phyloP scores from a whole-genome alignment of 2,888 invertebrate species.

The Ametastegia equiseti region DNA sequence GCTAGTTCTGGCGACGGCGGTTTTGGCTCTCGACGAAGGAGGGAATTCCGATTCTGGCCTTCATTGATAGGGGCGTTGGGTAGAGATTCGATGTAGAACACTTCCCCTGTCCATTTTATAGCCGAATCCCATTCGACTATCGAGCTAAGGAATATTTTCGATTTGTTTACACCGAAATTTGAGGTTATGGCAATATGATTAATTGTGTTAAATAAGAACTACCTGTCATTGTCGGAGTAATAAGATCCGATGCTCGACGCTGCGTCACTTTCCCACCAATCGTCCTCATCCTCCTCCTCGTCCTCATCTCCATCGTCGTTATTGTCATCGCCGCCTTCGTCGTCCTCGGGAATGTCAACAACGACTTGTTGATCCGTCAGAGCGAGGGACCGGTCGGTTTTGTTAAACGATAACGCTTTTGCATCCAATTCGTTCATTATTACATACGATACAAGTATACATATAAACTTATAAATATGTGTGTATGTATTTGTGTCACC shows the following conservation, averaged over 20 bases:
- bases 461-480: too few relatives aligned
- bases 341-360: constrained; percentile 5
- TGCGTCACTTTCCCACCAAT: constrained; percentile 74
- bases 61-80: constrained; percentile 56
- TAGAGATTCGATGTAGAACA: constrained; percentile 71
- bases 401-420: constrained; percentile 55
- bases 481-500: too few relatives aligned
- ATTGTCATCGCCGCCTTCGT: constrained; percentile 42
- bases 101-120: constrained; percentile 67
- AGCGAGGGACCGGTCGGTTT: constrained; percentile 50
- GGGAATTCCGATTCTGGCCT: constrained; percentile 51
- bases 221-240: constrained; percentile 72
- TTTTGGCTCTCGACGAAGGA: constrained; percentile 52
- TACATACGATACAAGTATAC: too few relatives aligned
- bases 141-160: constrained; percentile 60
- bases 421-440: constrained; percentile 58
- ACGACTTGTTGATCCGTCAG: constrained; percentile 33
- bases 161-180: constrained; percentile 28
- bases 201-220: constrained; percentile 21
- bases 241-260: constrained; percentile 72
- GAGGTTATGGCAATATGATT: constrained; percentile 25
- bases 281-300: constrained; percentile 66
- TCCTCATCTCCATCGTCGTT: constrained; percentile 14
- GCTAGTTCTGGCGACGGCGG: constrained; percentile 67
- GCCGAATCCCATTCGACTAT: constrained; percentile 72